Percentiles rank a stretch among this genome's conserved stretches.
phyloP scores from a whole-genome alignment of 2,797 vertebrate species.

The Todus mexicanus region DNA sequence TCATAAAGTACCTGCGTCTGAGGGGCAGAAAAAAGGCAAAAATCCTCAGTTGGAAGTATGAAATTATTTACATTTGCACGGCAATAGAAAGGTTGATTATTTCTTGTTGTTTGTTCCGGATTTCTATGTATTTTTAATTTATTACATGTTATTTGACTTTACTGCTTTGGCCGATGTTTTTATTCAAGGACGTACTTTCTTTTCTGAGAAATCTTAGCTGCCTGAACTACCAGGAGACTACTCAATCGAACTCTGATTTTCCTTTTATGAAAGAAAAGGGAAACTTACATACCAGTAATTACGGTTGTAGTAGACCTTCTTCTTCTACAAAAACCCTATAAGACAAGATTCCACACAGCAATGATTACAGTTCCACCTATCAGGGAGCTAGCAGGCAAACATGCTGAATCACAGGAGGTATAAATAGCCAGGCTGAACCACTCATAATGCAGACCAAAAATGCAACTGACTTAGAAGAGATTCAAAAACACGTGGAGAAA shows the following conservation, averaged over 20 bases:
- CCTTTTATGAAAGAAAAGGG: conserved; percentile 67
- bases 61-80: background rate
- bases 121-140: background rate
- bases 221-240: background rate
- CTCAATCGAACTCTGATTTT: conserved; percentile 25
- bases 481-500: conserved; percentile 43
- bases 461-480: conserved; percentile 53
- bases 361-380: conserved; percentile 69
- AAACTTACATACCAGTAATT: conserved; percentile 75
- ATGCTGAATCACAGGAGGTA: conserved; percentile 67
- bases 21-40: background rate
- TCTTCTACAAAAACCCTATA: conserved; percentile 72
- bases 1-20: background rate
- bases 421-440: conserved; percentile 58
- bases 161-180: background rate
- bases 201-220: background rate
- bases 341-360: conserved; percentile 75
- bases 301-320: conserved; percentile 69
- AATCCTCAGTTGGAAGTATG: background rate
- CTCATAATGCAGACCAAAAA: conserved; percentile 49
- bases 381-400: conserved; percentile 68
- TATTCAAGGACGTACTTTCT: background rate
- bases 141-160: background rate
- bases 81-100: background rate
- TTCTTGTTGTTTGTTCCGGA: background rate